phyloP scores from a whole-genome alignment of 2,113 vertebrate genomes.

The Mugil cephalus region DNA sequence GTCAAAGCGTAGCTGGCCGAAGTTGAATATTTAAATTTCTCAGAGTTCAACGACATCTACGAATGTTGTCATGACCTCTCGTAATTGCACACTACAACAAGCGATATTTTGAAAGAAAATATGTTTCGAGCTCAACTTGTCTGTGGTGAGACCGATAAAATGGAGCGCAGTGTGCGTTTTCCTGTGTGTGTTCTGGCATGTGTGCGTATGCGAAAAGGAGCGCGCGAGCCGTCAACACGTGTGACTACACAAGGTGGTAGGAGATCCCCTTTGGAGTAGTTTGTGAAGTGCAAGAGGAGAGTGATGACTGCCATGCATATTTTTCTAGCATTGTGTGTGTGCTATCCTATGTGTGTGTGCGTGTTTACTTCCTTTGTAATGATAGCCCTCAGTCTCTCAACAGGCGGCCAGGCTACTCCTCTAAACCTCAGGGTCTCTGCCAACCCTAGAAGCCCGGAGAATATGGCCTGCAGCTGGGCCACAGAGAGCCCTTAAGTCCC shows the following conservation, averaged over 20 bases:
- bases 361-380: constrained; percentile 65
- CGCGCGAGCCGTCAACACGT: not conserved
- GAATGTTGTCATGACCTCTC: constrained; percentile 56
- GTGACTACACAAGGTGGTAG: constrained; percentile 23
- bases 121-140: constrained; percentile 59
- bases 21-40: constrained; percentile 37
- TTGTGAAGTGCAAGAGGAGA: constrained; percentile 11
- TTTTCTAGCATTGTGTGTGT: constrained; percentile 20
- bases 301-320: constrained; percentile 13
- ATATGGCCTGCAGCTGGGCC: constrained; percentile 59
- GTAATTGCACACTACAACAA: constrained; percentile 59
- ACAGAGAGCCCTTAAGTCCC: constrained; percentile 21
- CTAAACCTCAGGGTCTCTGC: constrained; percentile 58
- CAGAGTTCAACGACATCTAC: constrained; percentile 44
- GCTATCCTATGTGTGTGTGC: constrained; percentile 12
- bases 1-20: constrained; percentile 3
- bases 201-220: not conserved
- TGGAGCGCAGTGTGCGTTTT: constrained; percentile 17
- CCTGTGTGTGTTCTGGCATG: constrained; percentile 8
- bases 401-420: constrained; percentile 59
- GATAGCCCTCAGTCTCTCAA: constrained; percentile 55
- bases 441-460: constrained; percentile 45
- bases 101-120: constrained; percentile 68
- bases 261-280: constrained; percentile 2
- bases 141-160: constrained; percentile 57